phyloP scores from a whole-genome alignment of 2,888 invertebrate species.

The Acrocyrtus sp. region DNA sequence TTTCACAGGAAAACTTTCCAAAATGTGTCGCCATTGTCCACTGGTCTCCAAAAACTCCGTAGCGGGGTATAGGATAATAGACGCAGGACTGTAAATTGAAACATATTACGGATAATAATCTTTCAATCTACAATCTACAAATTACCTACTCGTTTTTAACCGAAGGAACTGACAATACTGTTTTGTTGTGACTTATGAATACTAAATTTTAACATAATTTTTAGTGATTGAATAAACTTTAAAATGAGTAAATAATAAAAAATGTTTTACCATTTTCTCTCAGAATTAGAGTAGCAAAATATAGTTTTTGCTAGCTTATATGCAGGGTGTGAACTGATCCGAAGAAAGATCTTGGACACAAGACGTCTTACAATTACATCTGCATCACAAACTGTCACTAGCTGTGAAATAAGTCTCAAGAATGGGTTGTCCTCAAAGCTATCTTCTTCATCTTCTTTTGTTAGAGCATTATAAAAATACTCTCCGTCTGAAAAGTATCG shows the following conservation, averaged over 20 bases:
- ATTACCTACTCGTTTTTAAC: too few relatives aligned
- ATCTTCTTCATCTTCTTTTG: background rate
- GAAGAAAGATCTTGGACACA: slow-evolving; percentile 51
- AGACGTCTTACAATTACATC: slow-evolving; percentile 54
- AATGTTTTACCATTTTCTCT: too few relatives aligned
- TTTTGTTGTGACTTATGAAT: too few relatives aligned
- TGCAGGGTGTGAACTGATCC: slow-evolving; percentile 41
- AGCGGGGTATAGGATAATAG: slow-evolving; percentile 37
- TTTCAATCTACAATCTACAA: too few relatives aligned
- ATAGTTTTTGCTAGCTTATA: slow-evolving; percentile 51
- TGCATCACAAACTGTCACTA: slow-evolving; percentile 17
- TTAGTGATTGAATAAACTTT: too few relatives aligned
- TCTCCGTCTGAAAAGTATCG: slow-evolving; percentile 57
- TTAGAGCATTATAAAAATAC: slow-evolving; percentile 31
- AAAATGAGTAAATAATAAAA: too few relatives aligned
- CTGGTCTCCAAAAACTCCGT: slow-evolving; percentile 49
- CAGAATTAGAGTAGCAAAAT: slow-evolving; percentile 21
- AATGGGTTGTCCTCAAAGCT: slow-evolving; percentile 35
- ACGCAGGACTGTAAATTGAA: slow-evolving; percentile 22
- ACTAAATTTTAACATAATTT: too few relatives aligned
- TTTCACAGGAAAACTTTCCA: slow-evolving; percentile 50
- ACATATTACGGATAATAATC: too few relatives aligned
- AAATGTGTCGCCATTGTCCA: slow-evolving; percentile 48
- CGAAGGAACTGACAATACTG: too few relatives aligned
- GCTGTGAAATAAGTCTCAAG: slow-evolving; percentile 36